These are phyloP conservation scores for Aporophyla nigra DNA, from an alignment of 2,888 invertebrate genomes.

Conservation along the genomic window DNA sequence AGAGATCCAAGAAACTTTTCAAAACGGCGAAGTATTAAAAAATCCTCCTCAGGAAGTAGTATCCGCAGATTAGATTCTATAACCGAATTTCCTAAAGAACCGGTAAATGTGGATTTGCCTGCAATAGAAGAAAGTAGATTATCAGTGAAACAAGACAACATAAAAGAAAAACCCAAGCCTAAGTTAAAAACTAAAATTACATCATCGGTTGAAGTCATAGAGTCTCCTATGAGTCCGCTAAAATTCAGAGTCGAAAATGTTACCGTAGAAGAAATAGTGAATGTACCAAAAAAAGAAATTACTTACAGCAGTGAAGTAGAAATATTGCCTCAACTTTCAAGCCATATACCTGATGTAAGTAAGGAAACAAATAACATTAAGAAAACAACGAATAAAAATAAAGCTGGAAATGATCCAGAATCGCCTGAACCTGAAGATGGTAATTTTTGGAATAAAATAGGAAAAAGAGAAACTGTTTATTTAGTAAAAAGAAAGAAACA, in stretches of 20 bases:
- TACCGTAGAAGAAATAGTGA: conserved; percentile 90
- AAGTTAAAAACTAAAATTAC: conserved; percentile 90
- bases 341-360: conserved; percentile 59
- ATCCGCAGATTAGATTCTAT: conserved; percentile 87
- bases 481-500: conserved; percentile 90
- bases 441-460: conserved; percentile 93
- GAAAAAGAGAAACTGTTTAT: conserved; percentile 92
- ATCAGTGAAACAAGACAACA: conserved; percentile 73
- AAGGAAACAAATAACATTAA: conserved; percentile 69
- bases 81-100: conserved; percentile 84
- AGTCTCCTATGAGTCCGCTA: conserved; percentile 82
- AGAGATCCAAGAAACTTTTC: conserved; percentile 68
- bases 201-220: conserved; percentile 88
- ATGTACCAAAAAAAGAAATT: conserved; percentile 82
- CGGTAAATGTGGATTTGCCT: conserved; percentile 76
- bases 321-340: conserved; percentile 49
- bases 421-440: conserved; percentile 87
- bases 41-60: conserved; percentile 85
- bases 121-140: conserved; percentile 86
- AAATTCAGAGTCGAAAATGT: conserved; percentile 91
- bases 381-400: conserved; percentile 71
- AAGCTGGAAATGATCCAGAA: conserved; percentile 66
- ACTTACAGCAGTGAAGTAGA: conserved; percentile 81
- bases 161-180: conserved; percentile 76
- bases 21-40: conserved; percentile 85